Percentiles rank a stretch among this genome's conserved stretches.
Evolutionary conservation across 2,113 vertebrate species (phyloP).

Genomic region (Chionis minor): DNA sequence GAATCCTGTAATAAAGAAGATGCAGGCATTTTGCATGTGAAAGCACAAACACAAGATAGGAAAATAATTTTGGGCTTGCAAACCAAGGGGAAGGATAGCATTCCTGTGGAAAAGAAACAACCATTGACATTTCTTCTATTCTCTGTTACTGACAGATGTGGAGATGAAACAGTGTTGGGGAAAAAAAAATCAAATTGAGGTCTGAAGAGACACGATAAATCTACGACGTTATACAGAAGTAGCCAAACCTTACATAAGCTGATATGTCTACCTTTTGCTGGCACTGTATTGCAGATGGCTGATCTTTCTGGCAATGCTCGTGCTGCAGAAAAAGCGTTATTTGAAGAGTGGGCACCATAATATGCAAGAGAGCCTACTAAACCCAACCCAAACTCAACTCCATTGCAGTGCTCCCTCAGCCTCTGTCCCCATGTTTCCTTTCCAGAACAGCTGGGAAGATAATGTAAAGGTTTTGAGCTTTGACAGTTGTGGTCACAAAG

Average conservation of each 20-base stretch:
- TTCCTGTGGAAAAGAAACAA: neutral
- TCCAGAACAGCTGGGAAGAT: neutral
- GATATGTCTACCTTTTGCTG: neutral
- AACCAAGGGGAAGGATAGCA: neutral
- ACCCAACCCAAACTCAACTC: neutral
- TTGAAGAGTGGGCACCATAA: neutral
- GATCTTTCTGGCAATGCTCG: neutral
- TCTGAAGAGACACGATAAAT: neutral
- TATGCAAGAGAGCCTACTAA: fast-evolving
- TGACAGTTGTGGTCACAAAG: fast-evolving
- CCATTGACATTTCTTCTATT: neutral
- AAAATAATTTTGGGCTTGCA: neutral
- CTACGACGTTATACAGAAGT: neutral
- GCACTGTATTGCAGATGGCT: too few relatives aligned
- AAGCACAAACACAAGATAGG: neutral
- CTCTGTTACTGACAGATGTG: neutral
- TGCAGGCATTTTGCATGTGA: neutral
- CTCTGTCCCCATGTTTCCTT: neutral
- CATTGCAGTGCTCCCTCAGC: neutral
- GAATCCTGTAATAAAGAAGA: neutral
- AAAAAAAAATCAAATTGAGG: fast-evolving
- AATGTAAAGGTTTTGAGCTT: neutral
- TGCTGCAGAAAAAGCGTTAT: neutral
- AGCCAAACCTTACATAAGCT: neutral
- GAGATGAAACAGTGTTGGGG: neutral